Base-by-base conservation (phyloP, 2,113 vertebrate species). In the Sceloporus tristichus region DNA sequence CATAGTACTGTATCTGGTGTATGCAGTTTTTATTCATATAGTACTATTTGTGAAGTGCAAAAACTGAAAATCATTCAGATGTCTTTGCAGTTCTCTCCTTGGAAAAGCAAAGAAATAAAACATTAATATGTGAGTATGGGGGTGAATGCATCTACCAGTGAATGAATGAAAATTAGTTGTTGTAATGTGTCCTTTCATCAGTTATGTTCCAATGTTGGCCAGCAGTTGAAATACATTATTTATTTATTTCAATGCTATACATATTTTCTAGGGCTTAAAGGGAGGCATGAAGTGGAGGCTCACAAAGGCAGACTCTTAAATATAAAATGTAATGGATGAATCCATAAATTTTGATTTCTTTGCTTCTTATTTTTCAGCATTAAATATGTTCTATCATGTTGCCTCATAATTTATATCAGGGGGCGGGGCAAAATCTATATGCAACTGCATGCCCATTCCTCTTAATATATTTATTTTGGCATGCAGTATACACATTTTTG, bases 1-100 rank as follows among this genome's bases (percentile, higher is more conserved):
- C 18, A 59, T 86, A 70, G 48, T 91, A n/a, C n/a, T n/a, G n/a
- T n/a, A 91, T 94, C 90, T 89, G 84, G 85, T 91, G 53, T 75
- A 91, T 81, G 66, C 85, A 79, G 5, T 16, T 42, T 84, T 79
- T 90, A 88, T 54, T 71, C 48, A 88, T 87, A 78, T 82, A 89
- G 84, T 90, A 87, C 82, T 68, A 86, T 80, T 74, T 84, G 48
- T 89, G 86, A 90, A 65, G 21, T 66, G 89, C 25, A 34, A 48
- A 90, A 87, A 90, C 65, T 86, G 68, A 88, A 90, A 77, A 90
- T 34, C 76, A 10, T 91, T 85, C 82, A 48, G n/a, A 34, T 53
- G 18, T 85, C 53, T 73, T 91, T 95, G 84, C 90, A 38, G 53
- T 94, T 91, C n/a, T 74, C 23, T 82, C 29, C 42, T 88, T 62